phyloP scores from a whole-genome alignment of 2,113 vertebrate genomes.

The Ptyas mucosa region DNA sequence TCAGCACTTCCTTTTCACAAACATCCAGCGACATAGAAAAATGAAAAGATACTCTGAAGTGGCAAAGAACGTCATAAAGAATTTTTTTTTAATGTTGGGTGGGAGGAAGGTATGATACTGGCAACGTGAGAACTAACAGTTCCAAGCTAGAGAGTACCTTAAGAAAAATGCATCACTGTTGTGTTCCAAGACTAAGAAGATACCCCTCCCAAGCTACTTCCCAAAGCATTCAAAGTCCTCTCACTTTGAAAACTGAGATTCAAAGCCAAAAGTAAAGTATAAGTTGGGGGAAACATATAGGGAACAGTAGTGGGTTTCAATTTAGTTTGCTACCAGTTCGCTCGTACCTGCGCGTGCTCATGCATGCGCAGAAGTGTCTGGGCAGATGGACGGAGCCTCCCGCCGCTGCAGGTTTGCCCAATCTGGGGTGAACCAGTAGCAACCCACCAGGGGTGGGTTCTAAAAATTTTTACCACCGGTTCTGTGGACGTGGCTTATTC shows the following conservation, averaged over 20 bases:
- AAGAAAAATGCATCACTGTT: neutral
- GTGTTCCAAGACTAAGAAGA: neutral
- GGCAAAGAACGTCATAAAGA: neutral
- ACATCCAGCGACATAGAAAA: neutral
- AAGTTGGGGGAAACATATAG: neutral
- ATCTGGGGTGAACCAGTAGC: no score
- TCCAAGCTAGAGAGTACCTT: neutral
- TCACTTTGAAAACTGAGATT: neutral
- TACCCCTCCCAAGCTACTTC: neutral
- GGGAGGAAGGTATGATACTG: neutral
- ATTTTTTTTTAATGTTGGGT: neutral
- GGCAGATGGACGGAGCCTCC: no score
- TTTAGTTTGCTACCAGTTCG: no score
- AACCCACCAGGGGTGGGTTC: no score
- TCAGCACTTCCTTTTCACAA: neutral
- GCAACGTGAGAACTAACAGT: neutral
- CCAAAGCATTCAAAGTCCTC: neutral
- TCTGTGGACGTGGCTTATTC: no score
- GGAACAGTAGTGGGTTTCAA: no score
- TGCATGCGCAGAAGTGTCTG: no score
- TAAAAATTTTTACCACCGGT: no score
- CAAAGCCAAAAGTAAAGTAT: neutral
- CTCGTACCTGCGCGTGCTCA: no score
- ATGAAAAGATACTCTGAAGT: neutral
- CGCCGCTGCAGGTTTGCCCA: no score